Conservation (phyloP, 2,888 invertebrate species). For the Drosophila ezoana region DNA sequence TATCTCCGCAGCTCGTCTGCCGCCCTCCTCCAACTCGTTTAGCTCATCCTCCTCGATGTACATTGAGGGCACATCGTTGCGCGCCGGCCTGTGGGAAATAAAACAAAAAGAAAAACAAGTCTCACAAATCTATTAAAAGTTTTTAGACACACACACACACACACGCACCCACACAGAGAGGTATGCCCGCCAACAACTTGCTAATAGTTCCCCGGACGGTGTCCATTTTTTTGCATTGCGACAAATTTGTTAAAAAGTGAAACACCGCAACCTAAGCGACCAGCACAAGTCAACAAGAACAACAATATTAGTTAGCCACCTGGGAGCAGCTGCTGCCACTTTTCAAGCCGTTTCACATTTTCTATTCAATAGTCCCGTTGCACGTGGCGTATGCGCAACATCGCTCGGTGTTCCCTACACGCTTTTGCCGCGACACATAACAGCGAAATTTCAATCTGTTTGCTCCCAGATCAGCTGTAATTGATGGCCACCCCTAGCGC, state of each 20-base stretch:
- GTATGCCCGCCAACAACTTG: constrained; percentile 30
- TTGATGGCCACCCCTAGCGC: constrained; percentile 18
- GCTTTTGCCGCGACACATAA: not conserved
- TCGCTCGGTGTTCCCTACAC: not conserved
- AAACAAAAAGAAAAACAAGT: constrained; percentile 38
- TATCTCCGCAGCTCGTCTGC: constrained; percentile 80
- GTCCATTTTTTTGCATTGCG: constrained; percentile 29
- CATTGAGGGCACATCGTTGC: constrained; percentile 85
- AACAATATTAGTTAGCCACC: constrained; percentile 1
- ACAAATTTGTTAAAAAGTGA: constrained; percentile 25
- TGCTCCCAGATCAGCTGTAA: constrained; percentile 5
- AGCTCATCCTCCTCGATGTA: constrained; percentile 85
- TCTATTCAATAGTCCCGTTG: constrained; percentile 19
- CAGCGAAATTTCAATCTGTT: constrained; percentile 13
- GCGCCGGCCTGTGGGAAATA: constrained; percentile 81
- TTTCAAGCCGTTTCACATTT: constrained; percentile 28
- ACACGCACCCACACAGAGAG: constrained; percentile 21
- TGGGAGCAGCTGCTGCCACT: constrained; percentile 49
- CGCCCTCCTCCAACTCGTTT: constrained; percentile 83
- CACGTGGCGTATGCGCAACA: constrained; percentile 50
- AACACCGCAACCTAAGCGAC: constrained; percentile 30
- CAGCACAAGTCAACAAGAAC: constrained; percentile 35
- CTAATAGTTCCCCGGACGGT: constrained; percentile 67
- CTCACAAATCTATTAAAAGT: constrained; percentile 68
- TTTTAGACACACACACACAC: constrained; percentile 34